Percentiles rank a stretch among this genome's conserved stretches.
phyloP scores from a whole-genome alignment of 2,797 vertebrate species.

The Alauda arvensis region DNA sequence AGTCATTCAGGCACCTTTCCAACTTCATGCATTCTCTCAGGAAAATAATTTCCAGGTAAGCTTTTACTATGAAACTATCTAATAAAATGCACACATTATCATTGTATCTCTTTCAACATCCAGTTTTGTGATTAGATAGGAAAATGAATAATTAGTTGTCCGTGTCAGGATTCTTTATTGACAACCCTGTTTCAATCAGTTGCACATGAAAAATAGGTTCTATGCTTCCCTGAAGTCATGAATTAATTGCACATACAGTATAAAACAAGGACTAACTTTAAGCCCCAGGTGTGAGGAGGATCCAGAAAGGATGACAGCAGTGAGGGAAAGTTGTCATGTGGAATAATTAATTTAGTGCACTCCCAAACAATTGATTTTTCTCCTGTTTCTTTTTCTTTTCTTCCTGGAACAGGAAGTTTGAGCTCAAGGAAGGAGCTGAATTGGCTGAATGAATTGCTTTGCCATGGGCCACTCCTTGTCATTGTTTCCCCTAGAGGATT shows the following conservation, averaged over 20 bases:
- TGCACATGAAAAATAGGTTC: neutral
- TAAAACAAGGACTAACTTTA: neutral
- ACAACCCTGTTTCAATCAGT: neutral
- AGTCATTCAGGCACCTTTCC: neutral
- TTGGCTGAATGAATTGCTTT: neutral
- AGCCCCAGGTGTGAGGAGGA: neutral
- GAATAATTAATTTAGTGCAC: neutral
- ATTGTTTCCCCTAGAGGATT: neutral
- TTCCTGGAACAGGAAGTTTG: neutral
- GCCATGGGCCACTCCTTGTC: neutral
- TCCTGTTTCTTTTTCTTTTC: too few species aligned
- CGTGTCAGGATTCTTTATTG: neutral
- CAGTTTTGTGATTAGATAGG: neutral
- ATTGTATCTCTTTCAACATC: neutral
- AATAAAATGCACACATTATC: neutral
- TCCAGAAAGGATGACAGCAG: neutral
- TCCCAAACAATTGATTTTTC: neutral
- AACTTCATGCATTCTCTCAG: neutral
- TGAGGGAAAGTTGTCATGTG: neutral
- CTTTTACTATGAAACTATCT: neutral
- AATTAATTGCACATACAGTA: neutral
- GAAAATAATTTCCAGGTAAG: slow-evolving; percentile 12
- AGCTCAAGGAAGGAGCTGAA: neutral
- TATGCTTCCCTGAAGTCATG: neutral
- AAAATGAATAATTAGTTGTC: neutral